Evolutionary conservation across 2,797 vertebrate species (phyloP), one percentile per base, ranked within the genome.

Genomic region (Melanotaenia nigrans): DNA sequence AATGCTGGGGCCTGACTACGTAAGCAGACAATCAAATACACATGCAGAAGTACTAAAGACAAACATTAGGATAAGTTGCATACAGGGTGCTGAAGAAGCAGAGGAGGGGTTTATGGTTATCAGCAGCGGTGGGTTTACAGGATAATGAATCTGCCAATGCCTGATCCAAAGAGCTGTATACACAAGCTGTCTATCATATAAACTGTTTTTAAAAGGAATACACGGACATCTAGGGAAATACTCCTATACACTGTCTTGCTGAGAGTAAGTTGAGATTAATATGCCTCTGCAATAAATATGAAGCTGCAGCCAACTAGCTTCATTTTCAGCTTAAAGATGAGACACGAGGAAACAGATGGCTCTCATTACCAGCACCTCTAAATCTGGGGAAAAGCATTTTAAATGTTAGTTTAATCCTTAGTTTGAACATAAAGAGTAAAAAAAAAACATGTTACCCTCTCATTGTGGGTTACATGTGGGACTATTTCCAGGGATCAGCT

Each of bases 11-110:
- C 49, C 65, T 0, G 8, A 73, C 75, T 65, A 65, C 1, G 8
- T 14, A 16, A 61, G 61, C 42, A 68, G 32, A 81, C 65, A 40
- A 24, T 65, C 55, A 61, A 32, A 75, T 4, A 24, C 45, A 79
- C 57, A 47, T 75, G 73, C 81, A 85, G 82, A 81, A 61, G 57
- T 67, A 70, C 49, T 24, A 68, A 67, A 79, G 49, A 82, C 53
- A 69, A 64, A 81, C 74, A 42, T 70, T 12, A 62, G 72, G 68
- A 83, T 71, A 66, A 65, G 58, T 66, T 75, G 83, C 73, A 68
- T 68, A 83, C 61, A 24, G 65, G 76, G 33, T 4, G 30, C 61
- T 61, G 56, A 22, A 71, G 28, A 38, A 73, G 73, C 47, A 47
- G 51, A 45, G 24, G 14, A 0, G 49, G 42, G 56, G 28, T 63